These are phyloP conservation scores for Miichthys miiuy DNA, from an alignment of 2,797 vertebrate genomes.

Conservation along the genomic window DNA sequence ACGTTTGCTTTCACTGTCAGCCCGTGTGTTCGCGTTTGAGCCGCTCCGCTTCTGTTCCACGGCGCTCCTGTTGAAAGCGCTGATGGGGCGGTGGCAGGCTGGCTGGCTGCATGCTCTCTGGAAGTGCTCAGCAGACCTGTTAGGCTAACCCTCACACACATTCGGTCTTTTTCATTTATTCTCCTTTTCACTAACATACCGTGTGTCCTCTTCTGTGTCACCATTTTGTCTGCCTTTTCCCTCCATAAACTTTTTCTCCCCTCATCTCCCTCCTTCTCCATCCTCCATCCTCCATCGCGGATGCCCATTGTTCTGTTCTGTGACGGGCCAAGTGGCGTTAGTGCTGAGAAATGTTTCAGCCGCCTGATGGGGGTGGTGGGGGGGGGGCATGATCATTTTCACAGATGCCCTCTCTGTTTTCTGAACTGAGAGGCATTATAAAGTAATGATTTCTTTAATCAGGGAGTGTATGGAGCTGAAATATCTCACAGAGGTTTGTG, in stretches of 20 bases:
- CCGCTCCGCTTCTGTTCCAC: not conserved
- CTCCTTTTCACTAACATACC: not conserved
- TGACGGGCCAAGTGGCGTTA: conserved; percentile 61
- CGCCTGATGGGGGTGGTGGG: conserved; percentile 28
- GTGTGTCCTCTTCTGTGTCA: not conserved
- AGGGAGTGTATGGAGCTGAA: conserved; percentile 21
- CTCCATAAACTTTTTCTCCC: conserved; percentile 31
- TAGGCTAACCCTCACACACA: not conserved
- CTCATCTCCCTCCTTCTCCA: conserved; percentile 57
- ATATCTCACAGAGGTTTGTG: conserved; percentile 30
- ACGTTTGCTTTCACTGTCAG: conserved; percentile 27
- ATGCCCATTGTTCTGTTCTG: conserved; percentile 87
- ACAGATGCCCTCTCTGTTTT: conserved; percentile 36
- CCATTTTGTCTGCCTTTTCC: conserved; percentile 34
- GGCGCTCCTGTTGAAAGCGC: conserved; percentile 30
- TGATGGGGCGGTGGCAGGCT: conserved; percentile 84
- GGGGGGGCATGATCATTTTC: conserved; percentile 38
- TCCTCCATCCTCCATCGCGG: conserved; percentile 67
- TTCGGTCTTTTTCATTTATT: not conserved
- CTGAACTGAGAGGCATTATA: not conserved
- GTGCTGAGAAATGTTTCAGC: conserved; percentile 60
- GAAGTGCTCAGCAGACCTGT: conserved; percentile 51
- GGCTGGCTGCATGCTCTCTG: conserved; percentile 66
- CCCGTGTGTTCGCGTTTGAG: conserved; percentile 6
- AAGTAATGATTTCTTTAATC: conserved; percentile 1